Percentiles rank a stretch among this genome's conserved stretches.
phyloP scores from a whole-genome alignment of 2,888 invertebrate genomes.

The Lepeophtheirus nordmannii region DNA sequence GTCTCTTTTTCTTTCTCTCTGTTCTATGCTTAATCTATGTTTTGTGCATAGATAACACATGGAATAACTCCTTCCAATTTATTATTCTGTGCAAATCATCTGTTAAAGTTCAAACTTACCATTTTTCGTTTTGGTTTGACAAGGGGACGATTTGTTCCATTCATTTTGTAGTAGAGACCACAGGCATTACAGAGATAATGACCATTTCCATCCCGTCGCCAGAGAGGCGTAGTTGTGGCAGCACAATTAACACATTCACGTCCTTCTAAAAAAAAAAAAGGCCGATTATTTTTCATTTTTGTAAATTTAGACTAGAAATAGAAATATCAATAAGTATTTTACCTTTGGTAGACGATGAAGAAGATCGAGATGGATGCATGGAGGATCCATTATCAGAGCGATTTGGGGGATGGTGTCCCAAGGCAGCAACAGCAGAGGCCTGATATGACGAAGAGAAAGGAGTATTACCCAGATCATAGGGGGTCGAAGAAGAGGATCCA shows the following conservation, averaged over 20 bases:
- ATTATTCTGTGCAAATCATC: not conserved
- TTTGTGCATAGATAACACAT: no score
- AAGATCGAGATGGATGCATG: not conserved
- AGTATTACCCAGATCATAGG: not conserved
- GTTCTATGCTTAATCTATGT: no score
- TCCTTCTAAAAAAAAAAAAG: constrained; percentile 51
- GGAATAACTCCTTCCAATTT: not conserved
- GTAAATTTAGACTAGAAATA: no score
- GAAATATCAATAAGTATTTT: no score
- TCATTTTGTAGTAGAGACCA: constrained; percentile 99
- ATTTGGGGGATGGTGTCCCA: not conserved
- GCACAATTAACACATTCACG: constrained; percentile 99
- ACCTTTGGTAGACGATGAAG: constrained; percentile 6
- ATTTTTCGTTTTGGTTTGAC: constrained; percentile 99
- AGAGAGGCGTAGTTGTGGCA: constrained; percentile 91
- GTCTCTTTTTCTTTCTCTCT: no score
- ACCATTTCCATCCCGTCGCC: constrained; percentile 95
- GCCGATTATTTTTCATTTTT: no score
- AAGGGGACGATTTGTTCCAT: constrained; percentile 93
- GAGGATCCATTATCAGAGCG: no score
- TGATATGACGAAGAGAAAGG: not conserved
- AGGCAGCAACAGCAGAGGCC: not conserved
- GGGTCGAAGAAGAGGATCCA: not conserved
- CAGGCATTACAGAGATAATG: constrained; percentile 93
- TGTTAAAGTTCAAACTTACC: constrained; percentile 53